These are phyloP conservation scores for Gymnoscelis rufifasciata DNA, from an alignment of 2,888 invertebrate species.

Conservation along the genomic window DNA sequence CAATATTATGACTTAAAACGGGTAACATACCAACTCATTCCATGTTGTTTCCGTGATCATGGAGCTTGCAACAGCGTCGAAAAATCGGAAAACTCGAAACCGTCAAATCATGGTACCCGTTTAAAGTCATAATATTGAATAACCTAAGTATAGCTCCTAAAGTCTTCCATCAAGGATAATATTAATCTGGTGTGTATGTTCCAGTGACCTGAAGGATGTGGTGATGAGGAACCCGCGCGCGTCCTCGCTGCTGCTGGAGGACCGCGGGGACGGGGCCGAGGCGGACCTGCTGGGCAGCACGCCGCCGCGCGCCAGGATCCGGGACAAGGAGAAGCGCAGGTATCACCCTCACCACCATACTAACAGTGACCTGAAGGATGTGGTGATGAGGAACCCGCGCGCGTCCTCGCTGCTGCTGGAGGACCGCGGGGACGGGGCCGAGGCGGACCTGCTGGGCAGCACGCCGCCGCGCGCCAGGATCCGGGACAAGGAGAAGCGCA, in stretches of 20 bases:
- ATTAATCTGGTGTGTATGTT: background rate
- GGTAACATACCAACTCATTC: too few species aligned
- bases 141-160: too few species aligned
- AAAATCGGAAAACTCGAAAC: too few species aligned
- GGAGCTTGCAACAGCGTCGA: too few species aligned
- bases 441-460: constrained; percentile 83
- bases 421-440: constrained; percentile 68
- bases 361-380: too few species aligned
- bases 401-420: constrained; percentile 22
- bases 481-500: constrained; percentile 79
- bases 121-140: too few species aligned
- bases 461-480: constrained; percentile 89
- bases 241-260: constrained; percentile 54
- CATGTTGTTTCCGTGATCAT: too few species aligned
- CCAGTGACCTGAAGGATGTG: constrained; percentile 57
- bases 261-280: constrained; percentile 69
- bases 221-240: constrained; percentile 54
- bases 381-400: constrained; percentile 46
- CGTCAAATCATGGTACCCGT: too few species aligned
- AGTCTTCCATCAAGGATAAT: background rate
- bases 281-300: constrained; percentile 85
- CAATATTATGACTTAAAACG: too few species aligned
- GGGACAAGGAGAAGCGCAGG: constrained; percentile 80
- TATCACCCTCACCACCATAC: too few species aligned
- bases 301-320: constrained; percentile 87